Conservation (phyloP, 2,797 vertebrate species). For the Telmatherina bonti region DNA sequence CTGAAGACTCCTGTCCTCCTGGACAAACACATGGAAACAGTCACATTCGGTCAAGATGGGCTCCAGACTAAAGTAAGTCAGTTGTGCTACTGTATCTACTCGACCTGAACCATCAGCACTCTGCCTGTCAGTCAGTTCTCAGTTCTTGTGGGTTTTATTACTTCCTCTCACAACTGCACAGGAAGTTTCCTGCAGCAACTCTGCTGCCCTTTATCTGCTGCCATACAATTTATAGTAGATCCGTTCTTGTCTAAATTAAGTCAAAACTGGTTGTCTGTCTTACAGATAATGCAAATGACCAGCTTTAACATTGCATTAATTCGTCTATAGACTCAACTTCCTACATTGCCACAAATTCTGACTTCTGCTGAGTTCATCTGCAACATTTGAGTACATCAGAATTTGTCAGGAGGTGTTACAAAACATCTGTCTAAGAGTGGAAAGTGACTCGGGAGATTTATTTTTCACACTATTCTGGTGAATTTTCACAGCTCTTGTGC, state of each 20-base stretch:
- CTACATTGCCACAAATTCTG: neutral
- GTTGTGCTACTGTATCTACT: constrained; percentile 9
- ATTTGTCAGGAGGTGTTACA: neutral
- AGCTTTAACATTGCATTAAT: neutral
- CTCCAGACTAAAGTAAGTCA: constrained; percentile 84
- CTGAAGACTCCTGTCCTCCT: constrained; percentile 39
- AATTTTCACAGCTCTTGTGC: neutral
- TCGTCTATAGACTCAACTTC: neutral
- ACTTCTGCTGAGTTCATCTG: neutral
- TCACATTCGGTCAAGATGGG: constrained; percentile 74
- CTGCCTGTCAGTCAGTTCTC: constrained; percentile 49
- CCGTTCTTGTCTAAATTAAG: constrained; percentile 14
- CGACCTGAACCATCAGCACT: constrained; percentile 31
- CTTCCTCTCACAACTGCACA: constrained; percentile 76
- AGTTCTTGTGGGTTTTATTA: constrained; percentile 70
- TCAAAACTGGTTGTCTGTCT: neutral
- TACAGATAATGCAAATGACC: neutral
- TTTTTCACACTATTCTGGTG: neutral
- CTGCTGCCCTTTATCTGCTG: constrained; percentile 26
- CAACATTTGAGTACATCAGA: neutral
- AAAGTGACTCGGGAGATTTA: neutral
- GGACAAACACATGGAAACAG: constrained; percentile 74
- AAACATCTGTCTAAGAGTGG: neutral
- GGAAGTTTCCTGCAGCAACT: constrained; percentile 67
- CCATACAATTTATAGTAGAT: constrained; percentile 5